Percentiles rank a stretch among this genome's conserved stretches.
Evolutionary conservation across 92 coral and sea anemone species (phyloP).

Genomic region (Parazoanthus atlanticus): DNA sequence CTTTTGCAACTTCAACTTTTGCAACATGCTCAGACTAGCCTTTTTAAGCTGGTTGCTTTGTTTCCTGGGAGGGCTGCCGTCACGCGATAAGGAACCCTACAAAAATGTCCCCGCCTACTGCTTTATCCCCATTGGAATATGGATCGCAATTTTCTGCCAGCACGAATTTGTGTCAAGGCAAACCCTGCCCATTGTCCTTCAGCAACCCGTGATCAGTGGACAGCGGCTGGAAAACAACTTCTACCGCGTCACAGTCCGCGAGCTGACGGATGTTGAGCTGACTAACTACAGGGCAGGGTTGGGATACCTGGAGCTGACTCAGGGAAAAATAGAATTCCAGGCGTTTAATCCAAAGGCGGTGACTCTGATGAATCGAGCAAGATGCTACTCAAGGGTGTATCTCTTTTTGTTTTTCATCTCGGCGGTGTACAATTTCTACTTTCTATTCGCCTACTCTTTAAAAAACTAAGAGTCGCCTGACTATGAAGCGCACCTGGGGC

Average conservation of each 20-base stretch:
- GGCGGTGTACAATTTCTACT: too few relatives aligned
- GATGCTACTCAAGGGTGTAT: slow-evolving; percentile 38
- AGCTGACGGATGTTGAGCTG: slow-evolving; percentile 65
- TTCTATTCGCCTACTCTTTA: too few relatives aligned
- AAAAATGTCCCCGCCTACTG: slow-evolving; percentile 50
- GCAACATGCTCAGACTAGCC: slow-evolving; percentile 16
- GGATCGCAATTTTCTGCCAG: slow-evolving; percentile 63
- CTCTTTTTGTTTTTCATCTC: too few relatives aligned
- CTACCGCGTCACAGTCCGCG: slow-evolving; percentile 68
- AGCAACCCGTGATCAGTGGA: slow-evolving; percentile 65
- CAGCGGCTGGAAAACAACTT: slow-evolving; percentile 54
- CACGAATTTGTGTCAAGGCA: slow-evolving; percentile 67
- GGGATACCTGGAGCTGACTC: slow-evolving; percentile 56
- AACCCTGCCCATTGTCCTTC: slow-evolving; percentile 58
- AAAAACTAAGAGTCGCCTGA: too few relatives aligned
- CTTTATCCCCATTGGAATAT: slow-evolving; percentile 50
- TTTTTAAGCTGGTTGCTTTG: slow-evolving; percentile 37
- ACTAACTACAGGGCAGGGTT: slow-evolving; percentile 65
- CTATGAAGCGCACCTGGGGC: too few relatives aligned
- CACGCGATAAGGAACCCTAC: neutral
- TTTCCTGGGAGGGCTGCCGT: slow-evolving; percentile 55
- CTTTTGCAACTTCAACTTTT: slow-evolving; percentile 58
- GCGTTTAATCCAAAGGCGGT: slow-evolving; percentile 69
- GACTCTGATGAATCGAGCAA: slow-evolving; percentile 48
- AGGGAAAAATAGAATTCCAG: slow-evolving; percentile 72